Evolutionary conservation across 1,140 invertebrate species (phyloP), one percentile per base, ranked within the genome.

Genomic region (Temnothorax nylanderi): DNA sequence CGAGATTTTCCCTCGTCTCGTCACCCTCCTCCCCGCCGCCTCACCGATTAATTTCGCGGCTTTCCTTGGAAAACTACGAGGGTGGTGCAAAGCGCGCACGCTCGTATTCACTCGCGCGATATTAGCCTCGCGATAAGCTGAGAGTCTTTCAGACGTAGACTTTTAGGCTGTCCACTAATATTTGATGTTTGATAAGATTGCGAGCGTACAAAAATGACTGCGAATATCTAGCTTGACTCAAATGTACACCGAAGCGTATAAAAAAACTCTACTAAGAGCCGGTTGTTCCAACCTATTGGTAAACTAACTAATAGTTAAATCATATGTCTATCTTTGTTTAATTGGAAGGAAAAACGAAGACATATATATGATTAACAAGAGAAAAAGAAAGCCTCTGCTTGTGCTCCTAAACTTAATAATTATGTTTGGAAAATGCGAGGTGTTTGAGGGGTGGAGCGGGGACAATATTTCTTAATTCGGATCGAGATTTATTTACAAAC

Each of bases 401-500:
- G 18, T 18, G 62, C 26, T 34, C 16, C 7, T 37, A 78, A 49
- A 44, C 8, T 10, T 8, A 51, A 54, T 26, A 54, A 60, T 71
- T 5, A 41, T 32, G 18, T 32, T 56, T 16, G 37, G 18, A 34
- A 21, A 47, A 41, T 8, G 32, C 18, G 47, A 71, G 26, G 54
- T 44, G 49, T 11, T 34, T 1, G 71, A 58, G n/a, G 51, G 21
- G n/a, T 54, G 26, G 32, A 1, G 32, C 13, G 26, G 18, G 10
- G 18, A 78, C 54, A 47, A 21, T 54, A 18, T 13, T 7, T 0
- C 41, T 74, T 41, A 82, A 76, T 90, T 90, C 88, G 86, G 74
- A 75, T 81, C 62, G 74, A 84, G 60, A 87, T 93, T 91, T 93
- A 93, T 93, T 93, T 93, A 93, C 93, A 93, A 93, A 93, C 89